These are phyloP conservation scores for Epizoanthus stellaris DNA, from an alignment of 92 coral and sea anemone genomes.

Conservation along the genomic window DNA sequence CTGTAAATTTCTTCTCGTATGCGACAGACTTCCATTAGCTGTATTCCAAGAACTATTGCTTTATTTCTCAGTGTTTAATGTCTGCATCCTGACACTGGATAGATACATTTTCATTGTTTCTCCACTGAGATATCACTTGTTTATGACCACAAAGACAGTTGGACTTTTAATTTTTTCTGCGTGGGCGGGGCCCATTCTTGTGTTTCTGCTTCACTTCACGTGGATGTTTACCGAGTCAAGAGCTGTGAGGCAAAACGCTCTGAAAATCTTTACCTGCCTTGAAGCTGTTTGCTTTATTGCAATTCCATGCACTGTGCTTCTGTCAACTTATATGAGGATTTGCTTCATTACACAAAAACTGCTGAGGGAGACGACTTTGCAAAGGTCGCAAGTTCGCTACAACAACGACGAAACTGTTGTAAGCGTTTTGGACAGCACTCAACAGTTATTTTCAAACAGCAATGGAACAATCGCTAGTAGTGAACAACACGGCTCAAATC, in stretches of 20 bases:
- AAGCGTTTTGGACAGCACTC: not conserved
- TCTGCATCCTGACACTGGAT: conserved; percentile 4
- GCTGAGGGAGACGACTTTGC: not conserved
- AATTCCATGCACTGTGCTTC: not conserved
- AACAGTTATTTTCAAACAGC: not conserved
- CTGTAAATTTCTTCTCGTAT: conserved; percentile 7
- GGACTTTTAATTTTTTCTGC: not conserved
- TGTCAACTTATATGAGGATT: not conserved
- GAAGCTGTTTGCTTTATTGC: conserved; percentile 12
- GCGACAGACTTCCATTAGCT: not conserved
- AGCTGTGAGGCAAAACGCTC: not conserved
- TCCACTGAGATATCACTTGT: not conserved
- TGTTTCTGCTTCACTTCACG: conserved; percentile 3
- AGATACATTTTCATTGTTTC: not conserved
- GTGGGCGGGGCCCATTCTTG: not conserved
- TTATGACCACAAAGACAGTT: not conserved
- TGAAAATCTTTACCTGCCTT: not conserved
- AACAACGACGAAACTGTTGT: not conserved
- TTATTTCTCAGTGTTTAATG: not conserved
- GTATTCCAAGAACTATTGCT: not conserved
- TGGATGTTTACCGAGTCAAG: not conserved
- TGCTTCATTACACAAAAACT: not conserved
- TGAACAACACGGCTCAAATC: not conserved
- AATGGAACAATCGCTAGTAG: not conserved
- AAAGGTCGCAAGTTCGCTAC: conserved; percentile 2